Evolutionary conservation across 2,113 vertebrate genomes (phyloP).

Genomic region (Gopherus evgoodei): DNA sequence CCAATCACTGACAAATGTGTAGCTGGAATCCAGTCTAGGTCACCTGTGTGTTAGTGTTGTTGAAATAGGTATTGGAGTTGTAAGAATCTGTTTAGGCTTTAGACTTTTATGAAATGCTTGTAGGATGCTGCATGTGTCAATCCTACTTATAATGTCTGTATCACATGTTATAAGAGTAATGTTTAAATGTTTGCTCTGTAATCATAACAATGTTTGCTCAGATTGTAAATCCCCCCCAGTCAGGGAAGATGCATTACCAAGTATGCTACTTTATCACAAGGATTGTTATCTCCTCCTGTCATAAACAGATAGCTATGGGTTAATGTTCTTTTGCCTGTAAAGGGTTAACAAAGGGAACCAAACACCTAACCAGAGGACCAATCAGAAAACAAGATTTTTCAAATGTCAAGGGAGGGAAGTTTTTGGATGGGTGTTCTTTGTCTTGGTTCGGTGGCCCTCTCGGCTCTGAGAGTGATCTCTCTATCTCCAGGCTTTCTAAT

Average conservation of each 20-base stretch:
- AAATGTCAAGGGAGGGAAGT: no score
- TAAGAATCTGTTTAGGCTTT: neutral
- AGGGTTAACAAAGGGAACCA: no score
- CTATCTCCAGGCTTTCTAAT: no score
- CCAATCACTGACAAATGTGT: neutral
- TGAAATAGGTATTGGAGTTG: neutral
- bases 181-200: neutral
- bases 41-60: neutral
- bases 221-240: neutral
- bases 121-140: neutral
- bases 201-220: neutral
- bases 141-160: neutral
- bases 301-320: no score
- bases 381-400: no score
- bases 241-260: neutral
- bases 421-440: no score
- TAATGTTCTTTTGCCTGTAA: no score
- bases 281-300: neutral
- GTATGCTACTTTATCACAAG: neutral
- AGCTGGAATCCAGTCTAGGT: neutral
- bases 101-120: neutral
- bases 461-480: no score
- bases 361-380: no score
- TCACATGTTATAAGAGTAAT: neutral
- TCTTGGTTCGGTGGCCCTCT: no score